phyloP scores from a whole-genome alignment of 2,797 vertebrate genomes.

The Loriculus beryllinus region DNA sequence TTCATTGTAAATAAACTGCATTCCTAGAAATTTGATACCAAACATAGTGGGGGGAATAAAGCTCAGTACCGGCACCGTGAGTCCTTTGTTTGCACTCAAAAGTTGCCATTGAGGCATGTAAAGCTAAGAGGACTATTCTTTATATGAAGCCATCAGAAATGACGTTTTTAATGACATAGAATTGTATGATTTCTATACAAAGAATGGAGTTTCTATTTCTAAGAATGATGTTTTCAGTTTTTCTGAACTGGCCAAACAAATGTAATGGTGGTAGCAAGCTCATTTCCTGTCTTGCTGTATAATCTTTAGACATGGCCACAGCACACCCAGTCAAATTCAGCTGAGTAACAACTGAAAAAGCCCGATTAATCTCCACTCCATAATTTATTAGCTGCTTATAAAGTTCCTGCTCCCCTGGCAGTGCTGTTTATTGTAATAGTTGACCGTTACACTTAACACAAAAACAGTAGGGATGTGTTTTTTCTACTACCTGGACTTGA shows the following conservation, averaged over 20 bases:
- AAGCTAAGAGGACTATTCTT: neutral
- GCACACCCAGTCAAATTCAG: neutral
- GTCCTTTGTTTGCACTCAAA: neutral
- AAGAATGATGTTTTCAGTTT: neutral
- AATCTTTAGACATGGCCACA: neutral
- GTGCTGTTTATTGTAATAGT: neutral
- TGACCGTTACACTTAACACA: neutral
- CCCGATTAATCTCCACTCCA: neutral
- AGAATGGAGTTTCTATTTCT: neutral
- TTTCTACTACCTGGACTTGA: neutral
- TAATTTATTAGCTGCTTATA: neutral
- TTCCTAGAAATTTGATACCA: neutral
- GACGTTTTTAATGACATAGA: neutral
- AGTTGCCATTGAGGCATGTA: neutral
- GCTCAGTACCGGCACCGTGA: neutral
- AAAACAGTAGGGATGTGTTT: neutral
- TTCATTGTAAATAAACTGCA: neutral
- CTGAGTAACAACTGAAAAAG: neutral
- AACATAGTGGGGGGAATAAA: accelerated
- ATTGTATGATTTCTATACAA: neutral
- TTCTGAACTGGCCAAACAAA: neutral
- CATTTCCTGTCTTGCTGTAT: neutral
- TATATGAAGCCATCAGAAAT: neutral
- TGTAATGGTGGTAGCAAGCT: neutral
- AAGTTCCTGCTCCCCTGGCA: neutral